Conservation (phyloP, 2,113 vertebrate genomes). For the Chascanopsetta lugubris region DNA sequence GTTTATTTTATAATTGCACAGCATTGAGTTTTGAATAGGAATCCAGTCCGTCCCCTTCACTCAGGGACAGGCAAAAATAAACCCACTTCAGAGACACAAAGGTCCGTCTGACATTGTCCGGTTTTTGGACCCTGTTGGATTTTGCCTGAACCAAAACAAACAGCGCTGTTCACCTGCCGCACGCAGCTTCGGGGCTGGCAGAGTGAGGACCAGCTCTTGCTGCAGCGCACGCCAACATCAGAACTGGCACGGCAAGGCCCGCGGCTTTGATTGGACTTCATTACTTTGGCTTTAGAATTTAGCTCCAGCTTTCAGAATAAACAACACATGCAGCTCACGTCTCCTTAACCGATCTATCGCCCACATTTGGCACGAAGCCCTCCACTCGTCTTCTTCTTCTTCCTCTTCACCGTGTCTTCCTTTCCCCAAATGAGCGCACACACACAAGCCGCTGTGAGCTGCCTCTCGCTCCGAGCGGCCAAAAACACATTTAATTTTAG, state of each 20-base stretch:
- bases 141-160: background rate
- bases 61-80: no score
- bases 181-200: no score
- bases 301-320: conserved; percentile 32
- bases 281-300: conserved; percentile 27
- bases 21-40: no score
- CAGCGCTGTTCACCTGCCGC: background rate
- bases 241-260: conserved; percentile 1
- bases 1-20: background rate
- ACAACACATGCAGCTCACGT: conserved; percentile 35
- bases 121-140: no score
- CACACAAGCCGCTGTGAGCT: conserved; percentile 5
- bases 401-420: conserved; percentile 15
- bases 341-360: conserved; percentile 21
- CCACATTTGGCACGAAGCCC: conserved; percentile 31
- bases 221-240: background rate
- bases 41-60: no score
- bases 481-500: conserved; percentile 27
- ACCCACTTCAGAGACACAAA: no score
- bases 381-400: no score
- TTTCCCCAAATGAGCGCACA: conserved; percentile 11
- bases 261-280: conserved; percentile 32
- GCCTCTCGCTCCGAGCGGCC: conserved; percentile 26
- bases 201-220: background rate
- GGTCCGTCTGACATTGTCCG: no score